Evolutionary conservation across 2,888 invertebrate genomes (phyloP).

Genomic region (Apodemia mormo): DNA sequence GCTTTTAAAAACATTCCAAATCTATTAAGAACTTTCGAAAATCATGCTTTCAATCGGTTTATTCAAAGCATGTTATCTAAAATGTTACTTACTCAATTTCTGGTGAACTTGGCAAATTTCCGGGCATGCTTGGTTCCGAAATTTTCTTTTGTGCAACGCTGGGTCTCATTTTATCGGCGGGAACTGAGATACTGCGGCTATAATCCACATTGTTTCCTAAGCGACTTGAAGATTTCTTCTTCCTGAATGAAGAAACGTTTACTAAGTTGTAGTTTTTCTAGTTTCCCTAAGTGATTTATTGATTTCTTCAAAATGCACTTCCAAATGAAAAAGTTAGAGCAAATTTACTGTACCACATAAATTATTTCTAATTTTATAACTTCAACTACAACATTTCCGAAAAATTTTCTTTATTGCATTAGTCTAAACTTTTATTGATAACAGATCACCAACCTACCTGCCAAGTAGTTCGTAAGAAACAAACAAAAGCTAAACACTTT

Average conservation of each 20-base stretch:
- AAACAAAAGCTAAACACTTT: too few relatives aligned
- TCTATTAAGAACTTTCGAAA: too few relatives aligned
- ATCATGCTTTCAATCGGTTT: background rate
- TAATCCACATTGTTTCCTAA: slow-evolving; percentile 86
- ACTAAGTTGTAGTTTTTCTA: background rate
- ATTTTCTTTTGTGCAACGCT: slow-evolving; percentile 67
- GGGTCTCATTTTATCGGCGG: slow-evolving; percentile 86
- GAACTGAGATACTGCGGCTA: slow-evolving; percentile 93
- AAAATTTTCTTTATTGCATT: too few relatives aligned
- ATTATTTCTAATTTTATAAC: too few relatives aligned
- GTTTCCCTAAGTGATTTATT: background rate
- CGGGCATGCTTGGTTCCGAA: slow-evolving; percentile 79
- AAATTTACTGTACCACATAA: too few relatives aligned
- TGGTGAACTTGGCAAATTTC: slow-evolving; percentile 85
- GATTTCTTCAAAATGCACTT: too few relatives aligned
- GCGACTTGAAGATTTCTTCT: slow-evolving; percentile 86
- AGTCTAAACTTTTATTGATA: too few relatives aligned
- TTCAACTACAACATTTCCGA: too few relatives aligned
- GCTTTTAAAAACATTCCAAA: too few relatives aligned
- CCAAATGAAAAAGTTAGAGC: too few relatives aligned
- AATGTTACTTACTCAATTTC: slow-evolving; percentile 84
- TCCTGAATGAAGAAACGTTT: slow-evolving; percentile 70
- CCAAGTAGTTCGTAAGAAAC: too few relatives aligned
- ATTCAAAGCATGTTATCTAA: background rate
- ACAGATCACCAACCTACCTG: too few relatives aligned